Conservation (phyloP, 2,113 vertebrate genomes). For the Dipodomys merriami region DNA sequence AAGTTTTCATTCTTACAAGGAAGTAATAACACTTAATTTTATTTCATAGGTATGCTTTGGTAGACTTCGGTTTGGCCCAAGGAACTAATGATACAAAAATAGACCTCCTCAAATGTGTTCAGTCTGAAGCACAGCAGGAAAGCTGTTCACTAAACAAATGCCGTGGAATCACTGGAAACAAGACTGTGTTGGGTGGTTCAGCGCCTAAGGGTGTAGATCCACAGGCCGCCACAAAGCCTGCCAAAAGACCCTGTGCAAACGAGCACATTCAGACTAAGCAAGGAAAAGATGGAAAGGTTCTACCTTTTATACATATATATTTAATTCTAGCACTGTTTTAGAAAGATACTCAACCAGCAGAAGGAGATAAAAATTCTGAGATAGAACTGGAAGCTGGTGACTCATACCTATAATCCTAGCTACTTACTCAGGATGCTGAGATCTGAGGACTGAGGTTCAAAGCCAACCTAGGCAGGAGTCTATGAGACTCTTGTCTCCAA, state of each 20-base stretch:
- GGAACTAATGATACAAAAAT: slow-evolving; percentile 95
- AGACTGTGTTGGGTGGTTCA: slow-evolving; percentile 78
- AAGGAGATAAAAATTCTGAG: slow-evolving; percentile 77
- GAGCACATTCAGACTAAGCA: slow-evolving; percentile 87
- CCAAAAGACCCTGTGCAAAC: slow-evolving; percentile 87
- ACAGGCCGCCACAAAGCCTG: slow-evolving; percentile 85
- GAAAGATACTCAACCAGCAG: slow-evolving; percentile 78
- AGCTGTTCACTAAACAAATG: slow-evolving; percentile 86
- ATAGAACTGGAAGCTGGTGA: no score
- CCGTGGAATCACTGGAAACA: slow-evolving; percentile 81
- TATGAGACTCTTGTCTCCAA: no score
- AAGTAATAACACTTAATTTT: slow-evolving; percentile 68
- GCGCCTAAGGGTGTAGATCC: slow-evolving; percentile 79
- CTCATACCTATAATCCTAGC: no score
- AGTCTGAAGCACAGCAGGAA: slow-evolving; percentile 89
- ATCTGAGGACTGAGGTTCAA: no score
- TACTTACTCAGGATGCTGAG: no score
- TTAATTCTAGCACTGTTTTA: slow-evolving; percentile 23
- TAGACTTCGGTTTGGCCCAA: slow-evolving; percentile 98
- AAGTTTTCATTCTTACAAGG: neutral
- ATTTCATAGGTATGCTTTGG: slow-evolving; percentile 93
- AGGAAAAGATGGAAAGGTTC: slow-evolving; percentile 92
- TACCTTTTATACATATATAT: slow-evolving; percentile 70
- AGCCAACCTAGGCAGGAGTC: no score
- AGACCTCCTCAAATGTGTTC: slow-evolving; percentile 94